These are phyloP conservation scores for Arrhamphus sclerolepis DNA, from an alignment of 2,797 vertebrate genomes.

Conservation along the genomic window DNA sequence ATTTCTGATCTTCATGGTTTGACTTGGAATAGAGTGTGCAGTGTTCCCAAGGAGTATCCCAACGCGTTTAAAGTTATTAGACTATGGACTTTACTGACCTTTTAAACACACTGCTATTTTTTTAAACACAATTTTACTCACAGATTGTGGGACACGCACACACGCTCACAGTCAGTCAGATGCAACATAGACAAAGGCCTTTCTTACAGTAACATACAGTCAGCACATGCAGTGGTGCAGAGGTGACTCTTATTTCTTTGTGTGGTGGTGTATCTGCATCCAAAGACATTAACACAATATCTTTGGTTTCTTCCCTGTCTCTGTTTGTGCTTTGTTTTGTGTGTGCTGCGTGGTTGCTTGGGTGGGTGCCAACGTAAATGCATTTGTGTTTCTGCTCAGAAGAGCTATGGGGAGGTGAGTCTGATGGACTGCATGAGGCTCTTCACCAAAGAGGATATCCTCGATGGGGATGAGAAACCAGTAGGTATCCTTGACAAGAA, in stretches of 20 bases:
- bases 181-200: too few relatives aligned
- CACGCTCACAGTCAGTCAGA: too few relatives aligned
- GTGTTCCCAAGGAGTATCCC: too few relatives aligned
- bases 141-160: too few relatives aligned
- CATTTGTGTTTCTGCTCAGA: conserved; percentile 77
- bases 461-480: conserved; percentile 94
- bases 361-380: conserved; percentile 53
- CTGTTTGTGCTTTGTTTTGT: conserved; percentile 39
- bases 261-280: background rate
- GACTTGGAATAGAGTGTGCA: too few relatives aligned
- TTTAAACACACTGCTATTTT: too few relatives aligned
- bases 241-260: background rate
- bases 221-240: background rate
- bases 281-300: conserved; percentile 36
- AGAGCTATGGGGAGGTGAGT: conserved; percentile 86
- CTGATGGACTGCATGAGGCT: conserved; percentile 92
- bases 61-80: too few relatives aligned
- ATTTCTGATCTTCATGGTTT: too few relatives aligned
- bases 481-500: conserved; percentile 84
- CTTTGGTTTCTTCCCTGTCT: conserved; percentile 34
- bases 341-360: conserved; percentile 20
- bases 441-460: conserved; percentile 93
- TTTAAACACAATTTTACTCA: too few relatives aligned
- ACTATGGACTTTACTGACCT: too few relatives aligned
- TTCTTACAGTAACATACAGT: too few relatives aligned